phyloP scores from a whole-genome alignment of 2,888 invertebrate genomes.

The Plusia festucae region DNA sequence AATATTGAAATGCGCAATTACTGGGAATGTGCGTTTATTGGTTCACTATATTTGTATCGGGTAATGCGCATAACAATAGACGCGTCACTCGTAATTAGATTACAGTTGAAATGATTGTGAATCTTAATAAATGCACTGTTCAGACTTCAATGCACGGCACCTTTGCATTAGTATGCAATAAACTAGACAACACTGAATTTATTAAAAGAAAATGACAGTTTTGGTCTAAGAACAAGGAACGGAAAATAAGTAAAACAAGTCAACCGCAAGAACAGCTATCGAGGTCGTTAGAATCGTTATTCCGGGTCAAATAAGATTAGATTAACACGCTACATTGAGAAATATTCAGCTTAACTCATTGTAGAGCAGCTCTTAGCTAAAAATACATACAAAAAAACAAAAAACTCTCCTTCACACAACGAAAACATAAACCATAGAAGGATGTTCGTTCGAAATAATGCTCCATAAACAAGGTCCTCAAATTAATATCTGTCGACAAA shows the following conservation, averaged over 20 bases:
- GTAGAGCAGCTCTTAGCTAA: conserved; percentile 8
- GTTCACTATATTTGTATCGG: conserved; percentile 36
- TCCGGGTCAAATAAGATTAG: conserved; percentile 58
- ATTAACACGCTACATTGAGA: conserved; percentile 53
- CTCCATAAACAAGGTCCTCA: conserved; percentile 61
- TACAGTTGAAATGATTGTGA: conserved; percentile 26
- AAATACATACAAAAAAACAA: conserved; percentile 19
- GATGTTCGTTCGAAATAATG: conserved; percentile 31
- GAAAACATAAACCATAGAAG: conserved; percentile 26
- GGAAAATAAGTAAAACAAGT: conserved; percentile 26
- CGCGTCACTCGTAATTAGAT: conserved; percentile 48
- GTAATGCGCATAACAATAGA: conserved; percentile 36
- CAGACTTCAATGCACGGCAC: conserved; percentile 24
- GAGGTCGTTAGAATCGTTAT: conserved; percentile 49
- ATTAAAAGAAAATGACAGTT: not conserved
- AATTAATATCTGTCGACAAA: conserved; percentile 78
- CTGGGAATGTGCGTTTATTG: conserved; percentile 49
- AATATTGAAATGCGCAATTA: conserved; percentile 69
- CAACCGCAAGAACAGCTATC: conserved; percentile 11
- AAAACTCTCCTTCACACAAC: conserved; percentile 1
- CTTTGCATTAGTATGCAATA: conserved; percentile 2
- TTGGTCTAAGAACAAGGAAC: not conserved
- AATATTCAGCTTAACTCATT: conserved; percentile 34
- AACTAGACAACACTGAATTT: not conserved
- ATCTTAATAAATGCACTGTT: conserved; percentile 19